phyloP scores from a whole-genome alignment of 2,797 vertebrate species.

The Pipistrellus pipistrellus region DNA sequence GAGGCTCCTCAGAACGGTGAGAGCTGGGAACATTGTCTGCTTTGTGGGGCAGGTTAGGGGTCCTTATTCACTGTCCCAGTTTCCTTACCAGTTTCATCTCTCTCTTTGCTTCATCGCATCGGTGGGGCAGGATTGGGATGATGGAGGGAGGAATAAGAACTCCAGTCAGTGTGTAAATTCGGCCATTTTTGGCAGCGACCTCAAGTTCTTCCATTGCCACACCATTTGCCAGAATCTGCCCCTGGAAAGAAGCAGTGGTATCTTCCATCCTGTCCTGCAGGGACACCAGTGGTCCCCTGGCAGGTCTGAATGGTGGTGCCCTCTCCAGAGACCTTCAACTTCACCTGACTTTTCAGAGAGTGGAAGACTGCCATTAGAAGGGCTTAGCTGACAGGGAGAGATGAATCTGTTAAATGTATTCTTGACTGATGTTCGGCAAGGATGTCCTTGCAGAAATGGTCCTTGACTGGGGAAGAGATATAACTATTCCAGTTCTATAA shows the following conservation, averaged over 20 bases:
- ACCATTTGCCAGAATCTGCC: conserved; percentile 91
- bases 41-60: too few species aligned
- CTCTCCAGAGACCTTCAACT: not conserved
- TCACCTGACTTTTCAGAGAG: not conserved
- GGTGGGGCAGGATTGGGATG: conserved; percentile 93
- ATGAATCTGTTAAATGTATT: not conserved
- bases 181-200: conserved; percentile 93
- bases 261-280: not conserved
- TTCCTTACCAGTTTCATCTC: conserved; percentile 84
- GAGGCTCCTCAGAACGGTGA: not conserved
- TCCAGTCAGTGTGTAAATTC: conserved; percentile 92
- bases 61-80: accelerated
- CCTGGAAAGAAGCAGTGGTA: conserved; percentile 86
- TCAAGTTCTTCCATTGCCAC: conserved; percentile 91
- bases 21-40: accelerated
- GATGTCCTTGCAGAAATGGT: not conserved
- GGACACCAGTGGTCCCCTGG: not conserved
- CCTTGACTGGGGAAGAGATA: not conserved
- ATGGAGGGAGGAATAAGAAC: conserved; percentile 94
- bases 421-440: not conserved
- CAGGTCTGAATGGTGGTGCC: accelerated
- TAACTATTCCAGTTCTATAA: not conserved
- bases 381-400: not conserved
- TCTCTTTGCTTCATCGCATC: conserved; percentile 90
- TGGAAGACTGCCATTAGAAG: not conserved